phyloP scores from a whole-genome alignment of 2,888 invertebrate genomes.

The Bombylius discolor region DNA sequence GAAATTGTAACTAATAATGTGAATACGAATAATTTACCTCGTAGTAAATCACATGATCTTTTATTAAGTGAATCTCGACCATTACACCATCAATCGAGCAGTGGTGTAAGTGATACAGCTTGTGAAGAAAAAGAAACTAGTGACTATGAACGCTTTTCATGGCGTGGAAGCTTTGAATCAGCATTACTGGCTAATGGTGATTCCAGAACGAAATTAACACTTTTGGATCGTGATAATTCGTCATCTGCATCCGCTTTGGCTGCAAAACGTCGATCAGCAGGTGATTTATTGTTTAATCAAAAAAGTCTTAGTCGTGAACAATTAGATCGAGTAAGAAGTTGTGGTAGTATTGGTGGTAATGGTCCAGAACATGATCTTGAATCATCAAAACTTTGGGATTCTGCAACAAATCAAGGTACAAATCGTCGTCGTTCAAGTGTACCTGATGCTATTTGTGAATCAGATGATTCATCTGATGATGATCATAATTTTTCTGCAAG shows the following conservation, averaged over 20 bases:
- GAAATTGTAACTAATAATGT: slow-evolving; percentile 31
- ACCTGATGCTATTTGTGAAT: slow-evolving; percentile 40
- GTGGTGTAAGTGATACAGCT: slow-evolving; percentile 41
- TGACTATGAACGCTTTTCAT: slow-evolving; percentile 80
- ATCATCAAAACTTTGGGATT: slow-evolving; percentile 31
- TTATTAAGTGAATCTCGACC: slow-evolving; percentile 46
- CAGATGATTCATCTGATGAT: slow-evolving; percentile 39
- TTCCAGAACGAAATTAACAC: slow-evolving; percentile 61
- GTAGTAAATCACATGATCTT: slow-evolving; percentile 74
- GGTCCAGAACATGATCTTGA: slow-evolving; percentile 29
- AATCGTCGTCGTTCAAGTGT: slow-evolving; percentile 43
- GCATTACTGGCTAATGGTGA: slow-evolving; percentile 71
- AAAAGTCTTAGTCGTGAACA: slow-evolving; percentile 66
- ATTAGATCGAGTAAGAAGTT: slow-evolving; percentile 59
- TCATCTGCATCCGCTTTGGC: slow-evolving; percentile 54
- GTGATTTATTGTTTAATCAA: slow-evolving; percentile 67
- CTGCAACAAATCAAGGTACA: slow-evolving; percentile 22
- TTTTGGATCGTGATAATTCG: slow-evolving; percentile 50
- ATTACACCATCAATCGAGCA: slow-evolving; percentile 37
- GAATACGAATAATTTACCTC: slow-evolving; percentile 44
- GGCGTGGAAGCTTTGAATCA: slow-evolving; percentile 89
- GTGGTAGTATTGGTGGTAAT: slow-evolving; percentile 70
- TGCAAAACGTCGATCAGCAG: slow-evolving; percentile 67
- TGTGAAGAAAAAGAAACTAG: slow-evolving; percentile 59
- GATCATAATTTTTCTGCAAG: slow-evolving; percentile 40